phyloP scores from a whole-genome alignment of 2,797 vertebrate genomes.

The Dermochelys coriacea region DNA sequence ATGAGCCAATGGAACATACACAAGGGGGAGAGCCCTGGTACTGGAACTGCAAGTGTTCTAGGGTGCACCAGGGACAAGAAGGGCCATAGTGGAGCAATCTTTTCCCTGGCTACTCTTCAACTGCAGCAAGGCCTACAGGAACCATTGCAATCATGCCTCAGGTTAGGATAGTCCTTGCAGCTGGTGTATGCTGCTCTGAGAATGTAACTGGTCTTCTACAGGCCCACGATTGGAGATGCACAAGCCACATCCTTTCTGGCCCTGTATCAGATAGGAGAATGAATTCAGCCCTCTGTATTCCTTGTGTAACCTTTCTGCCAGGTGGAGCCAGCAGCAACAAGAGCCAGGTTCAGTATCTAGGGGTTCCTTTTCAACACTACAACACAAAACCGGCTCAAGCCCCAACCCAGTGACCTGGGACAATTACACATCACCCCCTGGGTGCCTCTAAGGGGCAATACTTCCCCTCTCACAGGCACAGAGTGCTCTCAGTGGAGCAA shows the following conservation, averaged over 20 bases:
- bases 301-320: too few relatives aligned
- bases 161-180: neutral
- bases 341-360: too few relatives aligned
- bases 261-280: neutral
- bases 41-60: neutral
- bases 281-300: neutral
- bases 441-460: too few relatives aligned
- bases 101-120: neutral
- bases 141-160: neutral
- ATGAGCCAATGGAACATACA: neutral
- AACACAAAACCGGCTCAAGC: too few relatives aligned
- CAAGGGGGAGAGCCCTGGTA: neutral
- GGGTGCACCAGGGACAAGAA: neutral
- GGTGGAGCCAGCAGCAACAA: too few relatives aligned
- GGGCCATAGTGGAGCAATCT: neutral
- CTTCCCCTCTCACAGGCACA: too few relatives aligned
- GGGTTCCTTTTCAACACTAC: too few relatives aligned
- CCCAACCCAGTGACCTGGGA: too few relatives aligned
- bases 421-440: too few relatives aligned
- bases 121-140: neutral
- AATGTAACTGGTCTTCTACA: neutral
- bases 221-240: too few relatives aligned
- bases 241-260: neutral
- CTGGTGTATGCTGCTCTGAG: neutral
- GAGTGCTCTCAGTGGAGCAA: too few relatives aligned